These are phyloP conservation scores for Mastomys coucha DNA, from an alignment of 2,113 vertebrate genomes.

Conservation along the genomic window DNA sequence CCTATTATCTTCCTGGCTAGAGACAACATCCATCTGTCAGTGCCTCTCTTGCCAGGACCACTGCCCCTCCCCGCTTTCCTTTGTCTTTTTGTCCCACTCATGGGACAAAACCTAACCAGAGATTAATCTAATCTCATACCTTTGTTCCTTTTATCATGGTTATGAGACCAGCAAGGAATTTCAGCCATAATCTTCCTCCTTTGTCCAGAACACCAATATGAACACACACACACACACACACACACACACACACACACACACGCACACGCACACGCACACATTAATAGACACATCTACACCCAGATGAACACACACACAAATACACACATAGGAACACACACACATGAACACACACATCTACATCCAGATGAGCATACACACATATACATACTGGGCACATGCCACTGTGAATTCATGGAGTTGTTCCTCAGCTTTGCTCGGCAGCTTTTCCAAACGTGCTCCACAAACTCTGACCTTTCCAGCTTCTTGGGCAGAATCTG, in stretches of 20 bases:
- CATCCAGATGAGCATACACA: neutral
- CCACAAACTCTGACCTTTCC: neutral
- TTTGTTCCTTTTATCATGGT: neutral
- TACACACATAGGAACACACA: neutral
- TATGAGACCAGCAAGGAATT: neutral
- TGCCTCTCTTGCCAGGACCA: neutral
- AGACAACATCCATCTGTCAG: neutral
- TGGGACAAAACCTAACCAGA: conserved; percentile 1
- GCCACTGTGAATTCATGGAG: neutral
- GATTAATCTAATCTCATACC: neutral
- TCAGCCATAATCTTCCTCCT: neutral
- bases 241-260: neutral
- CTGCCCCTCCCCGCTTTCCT: neutral
- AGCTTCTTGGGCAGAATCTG: neutral
- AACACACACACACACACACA: neutral
- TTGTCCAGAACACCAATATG: neutral
- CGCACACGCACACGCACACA: neutral
- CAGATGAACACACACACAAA: neutral
- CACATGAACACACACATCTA: neutral
- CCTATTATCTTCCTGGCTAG: neutral
- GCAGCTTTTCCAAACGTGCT: neutral
- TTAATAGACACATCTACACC: neutral
- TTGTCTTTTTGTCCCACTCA: neutral
- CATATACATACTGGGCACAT: neutral
- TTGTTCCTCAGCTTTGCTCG: neutral